These are phyloP conservation scores for Solenodon paradoxus DNA, from an alignment of 2,113 vertebrate species.

Conservation along the genomic window DNA sequence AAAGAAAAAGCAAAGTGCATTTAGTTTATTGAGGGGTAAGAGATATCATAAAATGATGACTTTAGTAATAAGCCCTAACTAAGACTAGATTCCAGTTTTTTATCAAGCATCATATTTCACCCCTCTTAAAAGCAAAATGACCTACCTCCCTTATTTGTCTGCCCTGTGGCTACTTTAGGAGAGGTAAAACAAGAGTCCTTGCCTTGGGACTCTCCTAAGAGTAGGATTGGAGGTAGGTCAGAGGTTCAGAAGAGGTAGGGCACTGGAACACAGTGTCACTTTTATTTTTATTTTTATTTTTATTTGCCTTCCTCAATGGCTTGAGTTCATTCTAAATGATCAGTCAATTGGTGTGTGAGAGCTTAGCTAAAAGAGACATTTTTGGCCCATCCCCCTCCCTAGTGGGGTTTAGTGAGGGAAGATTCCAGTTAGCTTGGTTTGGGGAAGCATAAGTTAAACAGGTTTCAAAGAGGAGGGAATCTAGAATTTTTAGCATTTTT, in stretches of 20 bases:
- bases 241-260: background rate
- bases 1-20: background rate
- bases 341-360: background rate
- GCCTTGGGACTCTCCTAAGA: background rate
- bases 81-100: background rate
- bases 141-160: background rate
- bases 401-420: background rate
- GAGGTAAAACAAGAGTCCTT: background rate
- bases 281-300: background rate
- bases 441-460: background rate
- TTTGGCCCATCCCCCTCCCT: background rate
- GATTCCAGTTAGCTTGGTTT: background rate
- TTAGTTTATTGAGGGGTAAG: background rate
- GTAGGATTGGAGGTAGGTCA: too few species aligned
- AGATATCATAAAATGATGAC: background rate
- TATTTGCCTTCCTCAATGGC: background rate
- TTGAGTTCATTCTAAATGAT: background rate
- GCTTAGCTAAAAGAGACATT: constrained; percentile 13
- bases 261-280: background rate
- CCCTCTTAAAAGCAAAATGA: background rate
- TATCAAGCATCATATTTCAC: background rate
- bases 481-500: background rate
- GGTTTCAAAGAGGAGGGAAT: background rate
- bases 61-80: background rate
- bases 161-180: background rate